phyloP scores from a whole-genome alignment of 2,888 invertebrate genomes.

The Cephus spinipes region DNA sequence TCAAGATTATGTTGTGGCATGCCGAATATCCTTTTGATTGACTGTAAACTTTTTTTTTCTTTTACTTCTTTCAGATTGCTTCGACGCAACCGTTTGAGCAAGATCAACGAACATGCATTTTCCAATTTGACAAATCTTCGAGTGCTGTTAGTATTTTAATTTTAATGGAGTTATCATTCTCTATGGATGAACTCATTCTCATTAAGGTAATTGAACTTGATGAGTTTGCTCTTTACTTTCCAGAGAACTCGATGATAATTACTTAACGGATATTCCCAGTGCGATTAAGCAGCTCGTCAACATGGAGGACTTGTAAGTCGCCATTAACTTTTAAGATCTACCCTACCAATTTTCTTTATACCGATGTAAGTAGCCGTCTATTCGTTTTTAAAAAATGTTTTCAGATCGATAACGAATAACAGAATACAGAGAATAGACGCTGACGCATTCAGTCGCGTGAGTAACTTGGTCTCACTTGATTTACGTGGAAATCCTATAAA shows the following conservation, averaged over 20 bases:
- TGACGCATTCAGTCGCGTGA: constrained; percentile 76
- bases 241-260: constrained; percentile 84
- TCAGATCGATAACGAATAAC: constrained; percentile 86
- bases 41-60: constrained; percentile 2
- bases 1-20: too few relatives aligned
- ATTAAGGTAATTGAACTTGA: constrained; percentile 2
- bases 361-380: too few relatives aligned
- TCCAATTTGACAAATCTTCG: constrained; percentile 81
- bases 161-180: not conserved
- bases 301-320: constrained; percentile 87
- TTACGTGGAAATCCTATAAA: constrained; percentile 74
- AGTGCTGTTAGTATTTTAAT: constrained; percentile 82
- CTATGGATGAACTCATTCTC: too few relatives aligned
- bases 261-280: constrained; percentile 79
- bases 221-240: constrained; percentile 48
- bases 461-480: constrained; percentile 80
- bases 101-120: constrained; percentile 84
- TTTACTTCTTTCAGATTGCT: constrained; percentile 76
- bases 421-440: constrained; percentile 81
- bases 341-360: too few relatives aligned
- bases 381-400: constrained; percentile 20
- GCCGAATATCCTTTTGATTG: too few relatives aligned
- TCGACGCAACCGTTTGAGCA: constrained; percentile 85
- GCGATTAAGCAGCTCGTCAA: constrained; percentile 80
- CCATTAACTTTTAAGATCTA: constrained; percentile 9